A percentile compares a stretch with the other conserved stretches of the same genome.
These are phyloP conservation scores for Carlito syrichta DNA, from an alignment of 2,113 vertebrate species.

Conservation along the genomic window DNA sequence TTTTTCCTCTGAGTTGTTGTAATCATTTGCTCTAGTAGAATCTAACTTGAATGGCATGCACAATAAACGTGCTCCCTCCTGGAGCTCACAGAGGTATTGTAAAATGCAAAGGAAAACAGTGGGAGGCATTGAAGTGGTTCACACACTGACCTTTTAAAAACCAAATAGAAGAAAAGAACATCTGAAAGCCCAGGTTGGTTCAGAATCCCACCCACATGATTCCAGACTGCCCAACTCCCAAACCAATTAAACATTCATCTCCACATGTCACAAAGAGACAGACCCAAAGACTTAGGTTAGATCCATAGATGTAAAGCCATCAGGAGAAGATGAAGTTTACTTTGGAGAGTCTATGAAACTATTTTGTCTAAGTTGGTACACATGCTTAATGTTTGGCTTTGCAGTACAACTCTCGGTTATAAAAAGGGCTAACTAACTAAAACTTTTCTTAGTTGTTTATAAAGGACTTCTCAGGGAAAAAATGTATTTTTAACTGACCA, in stretches of 20 bases:
- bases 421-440: neutral
- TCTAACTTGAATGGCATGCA: slow-evolving; percentile 79
- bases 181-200: slow-evolving; percentile 14
- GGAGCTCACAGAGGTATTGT: slow-evolving; percentile 75
- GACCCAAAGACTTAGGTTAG: too few species aligned
- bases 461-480: neutral
- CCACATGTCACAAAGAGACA: neutral
- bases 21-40: slow-evolving; percentile 81
- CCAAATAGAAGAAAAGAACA: slow-evolving; percentile 59
- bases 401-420: neutral
- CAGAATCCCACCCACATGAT: neutral
- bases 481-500: neutral
- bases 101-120: slow-evolving; percentile 79
- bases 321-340: neutral
- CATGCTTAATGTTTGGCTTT: neutral
- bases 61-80: slow-evolving; percentile 76
- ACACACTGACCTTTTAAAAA: slow-evolving; percentile 73
- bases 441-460: neutral
- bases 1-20: slow-evolving; percentile 73
- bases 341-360: neutral
- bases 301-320: neutral
- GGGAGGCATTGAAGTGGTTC: slow-evolving; percentile 78
- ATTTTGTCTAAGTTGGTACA: neutral
- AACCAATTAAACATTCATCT: neutral
- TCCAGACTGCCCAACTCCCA: neutral